A percentile compares a stretch with the other conserved stretches of the same genome.
Evolutionary conservation across 2,113 vertebrate genomes (phyloP).

Genomic region (Raja brachyura): DNA sequence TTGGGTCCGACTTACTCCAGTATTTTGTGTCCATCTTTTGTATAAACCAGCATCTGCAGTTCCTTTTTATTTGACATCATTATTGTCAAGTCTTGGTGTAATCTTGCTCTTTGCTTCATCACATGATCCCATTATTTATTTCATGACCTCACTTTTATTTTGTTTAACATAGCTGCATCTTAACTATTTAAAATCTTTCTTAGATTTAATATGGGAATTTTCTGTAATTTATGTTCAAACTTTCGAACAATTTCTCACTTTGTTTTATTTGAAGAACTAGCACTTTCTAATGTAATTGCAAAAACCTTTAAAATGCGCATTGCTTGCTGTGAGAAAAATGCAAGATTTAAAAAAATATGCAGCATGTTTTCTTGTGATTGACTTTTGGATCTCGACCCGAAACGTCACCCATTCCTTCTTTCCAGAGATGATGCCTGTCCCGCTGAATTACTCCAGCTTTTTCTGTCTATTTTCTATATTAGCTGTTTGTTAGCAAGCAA

Average conservation of each 20-base stretch:
- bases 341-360: neutral
- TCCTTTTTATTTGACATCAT: too few species aligned
- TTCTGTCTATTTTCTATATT: neutral
- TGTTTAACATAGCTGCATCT: neutral
- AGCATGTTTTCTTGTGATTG: neutral
- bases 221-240: neutral
- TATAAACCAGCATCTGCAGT: too few species aligned
- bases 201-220: neutral
- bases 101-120: neutral
- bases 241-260: neutral
- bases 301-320: neutral
- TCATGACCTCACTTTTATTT: neutral
- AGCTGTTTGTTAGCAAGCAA: neutral
- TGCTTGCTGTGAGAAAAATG: neutral
- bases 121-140: neutral
- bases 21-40: too few species aligned
- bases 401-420: too few species aligned
- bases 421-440: too few species aligned
- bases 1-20: too few species aligned
- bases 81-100: too few species aligned
- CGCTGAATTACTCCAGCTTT: too few species aligned
- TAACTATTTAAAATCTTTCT: neutral
- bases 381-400: neutral
- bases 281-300: neutral
- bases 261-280: neutral